phyloP scores from a whole-genome alignment of 1,140 invertebrate species.

The Trichonephila clavata region DNA sequence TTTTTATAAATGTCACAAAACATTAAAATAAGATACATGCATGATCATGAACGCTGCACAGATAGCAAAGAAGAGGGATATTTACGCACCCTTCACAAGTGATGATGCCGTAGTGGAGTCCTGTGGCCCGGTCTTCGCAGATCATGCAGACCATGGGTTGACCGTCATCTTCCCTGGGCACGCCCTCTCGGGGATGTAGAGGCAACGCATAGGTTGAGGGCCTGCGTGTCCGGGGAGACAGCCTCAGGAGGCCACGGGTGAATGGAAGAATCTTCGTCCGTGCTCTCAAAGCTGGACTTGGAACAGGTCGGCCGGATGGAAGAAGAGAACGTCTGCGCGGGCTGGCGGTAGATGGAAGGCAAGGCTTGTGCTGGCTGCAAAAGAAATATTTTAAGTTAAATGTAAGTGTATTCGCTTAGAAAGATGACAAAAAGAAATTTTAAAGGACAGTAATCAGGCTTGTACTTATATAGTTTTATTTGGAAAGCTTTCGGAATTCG shows the following conservation, averaged over 20 bases:
- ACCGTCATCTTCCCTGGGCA: slow-evolving; percentile 82
- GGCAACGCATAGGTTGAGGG: slow-evolving; percentile 82
- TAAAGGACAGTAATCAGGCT: neutral
- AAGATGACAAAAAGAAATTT: too few relatives aligned
- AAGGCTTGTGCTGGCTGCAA: slow-evolving; percentile 59
- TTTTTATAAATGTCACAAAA: too few relatives aligned
- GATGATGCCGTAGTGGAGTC: slow-evolving; percentile 98
- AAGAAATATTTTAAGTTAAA: neutral
- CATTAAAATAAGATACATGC: too few relatives aligned
- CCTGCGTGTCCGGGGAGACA: slow-evolving; percentile 61
- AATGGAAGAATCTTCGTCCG: neutral
- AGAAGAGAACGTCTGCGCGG: neutral
- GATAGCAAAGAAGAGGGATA: neutral
- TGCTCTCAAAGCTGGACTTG: slow-evolving; percentile 38
- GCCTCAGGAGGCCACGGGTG: slow-evolving; percentile 11
- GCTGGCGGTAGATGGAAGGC: slow-evolving; percentile 23
- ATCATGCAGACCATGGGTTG: slow-evolving; percentile 99
- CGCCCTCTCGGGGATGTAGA: slow-evolving; percentile 78
- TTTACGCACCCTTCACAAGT: slow-evolving; percentile 93
- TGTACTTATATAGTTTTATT: too few relatives aligned
- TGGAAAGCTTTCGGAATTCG: too few relatives aligned
- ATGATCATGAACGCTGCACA: neutral
- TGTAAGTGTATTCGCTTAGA: too few relatives aligned
- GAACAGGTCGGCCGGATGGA: slow-evolving; percentile 58
- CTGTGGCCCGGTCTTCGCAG: slow-evolving; percentile 97